These are phyloP conservation scores for Haliaeetus leucogaster DNA, from an alignment of 2,113 vertebrate species.

Conservation along the genomic window DNA sequence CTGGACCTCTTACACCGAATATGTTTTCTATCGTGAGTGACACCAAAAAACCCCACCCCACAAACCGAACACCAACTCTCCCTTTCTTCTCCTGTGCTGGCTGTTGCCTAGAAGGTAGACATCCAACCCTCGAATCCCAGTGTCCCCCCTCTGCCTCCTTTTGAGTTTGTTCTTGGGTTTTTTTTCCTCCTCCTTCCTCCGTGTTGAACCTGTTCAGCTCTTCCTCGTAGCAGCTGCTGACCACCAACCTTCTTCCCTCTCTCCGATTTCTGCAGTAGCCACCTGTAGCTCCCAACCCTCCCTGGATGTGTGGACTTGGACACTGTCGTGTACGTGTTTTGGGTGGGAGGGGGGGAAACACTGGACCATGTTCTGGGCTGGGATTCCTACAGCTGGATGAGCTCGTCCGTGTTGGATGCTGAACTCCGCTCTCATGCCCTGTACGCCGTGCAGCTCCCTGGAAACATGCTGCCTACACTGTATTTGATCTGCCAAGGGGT, in stretches of 20 bases:
- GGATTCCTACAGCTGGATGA: background rate
- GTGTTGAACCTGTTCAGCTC: background rate
- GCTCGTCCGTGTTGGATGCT: background rate
- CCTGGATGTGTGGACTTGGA: constrained; percentile 17
- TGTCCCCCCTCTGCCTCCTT: background rate
- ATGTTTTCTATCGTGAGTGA: constrained; percentile 98
- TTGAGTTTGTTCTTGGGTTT: background rate
- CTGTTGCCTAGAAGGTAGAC: constrained; percentile 53
- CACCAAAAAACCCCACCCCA: background rate
- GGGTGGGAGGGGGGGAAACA: background rate
- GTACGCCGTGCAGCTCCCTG: fast-evolving
- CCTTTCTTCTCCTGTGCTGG: background rate
- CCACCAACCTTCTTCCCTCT: constrained; percentile 14
- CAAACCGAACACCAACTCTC: background rate
- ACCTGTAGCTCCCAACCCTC: background rate
- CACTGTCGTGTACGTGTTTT: background rate
- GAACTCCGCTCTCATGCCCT: background rate
- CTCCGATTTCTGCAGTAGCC: background rate
- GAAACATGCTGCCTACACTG: background rate
- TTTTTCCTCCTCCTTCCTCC: background rate
- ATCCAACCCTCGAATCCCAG: background rate
- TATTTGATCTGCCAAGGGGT: background rate
- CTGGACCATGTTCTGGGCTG: background rate
- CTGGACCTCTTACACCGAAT: constrained; percentile 98
- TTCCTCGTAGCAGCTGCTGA: background rate